Conservation (phyloP, 2,888 invertebrate genomes). For the Andrena minutula region DNA sequence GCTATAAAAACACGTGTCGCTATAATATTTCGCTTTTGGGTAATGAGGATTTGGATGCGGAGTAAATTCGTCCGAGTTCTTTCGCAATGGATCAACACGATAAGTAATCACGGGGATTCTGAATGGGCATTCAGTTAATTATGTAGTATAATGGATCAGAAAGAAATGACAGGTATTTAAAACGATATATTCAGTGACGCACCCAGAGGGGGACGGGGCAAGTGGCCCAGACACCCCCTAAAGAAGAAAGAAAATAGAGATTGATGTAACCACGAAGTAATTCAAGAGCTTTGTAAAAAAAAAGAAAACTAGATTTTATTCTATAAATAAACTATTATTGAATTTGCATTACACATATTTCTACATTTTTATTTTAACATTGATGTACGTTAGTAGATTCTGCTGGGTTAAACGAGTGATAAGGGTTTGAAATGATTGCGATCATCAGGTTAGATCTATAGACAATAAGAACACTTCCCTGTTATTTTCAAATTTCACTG, state of each 20-base stretch:
- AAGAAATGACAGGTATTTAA: too few species aligned
- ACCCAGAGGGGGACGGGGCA: too few species aligned
- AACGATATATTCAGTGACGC: too few species aligned
- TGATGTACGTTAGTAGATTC: background rate
- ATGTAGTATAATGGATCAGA: background rate
- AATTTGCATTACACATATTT: too few species aligned
- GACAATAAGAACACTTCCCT: background rate
- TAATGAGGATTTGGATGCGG: background rate
- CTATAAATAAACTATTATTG: too few species aligned
- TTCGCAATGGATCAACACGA: background rate
- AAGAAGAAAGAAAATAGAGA: too few species aligned
- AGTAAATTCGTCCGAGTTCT: background rate
- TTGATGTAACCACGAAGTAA: too few species aligned
- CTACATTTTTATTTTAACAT: too few species aligned
- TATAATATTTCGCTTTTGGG: background rate
- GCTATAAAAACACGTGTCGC: slow-evolving; percentile 27
- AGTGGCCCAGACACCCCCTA: too few species aligned
- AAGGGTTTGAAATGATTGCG: background rate
- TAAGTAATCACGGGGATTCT: background rate
- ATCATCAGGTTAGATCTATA: background rate
- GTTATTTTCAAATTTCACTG: background rate
- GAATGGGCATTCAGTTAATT: background rate
- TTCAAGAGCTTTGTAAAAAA: too few species aligned
- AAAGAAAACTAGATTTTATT: too few species aligned
- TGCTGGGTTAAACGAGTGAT: background rate